Percentiles rank a stretch among this genome's conserved stretches.
Evolutionary conservation across 2,888 invertebrate species (phyloP).

Genomic region (Tupiocoris notatus): DNA sequence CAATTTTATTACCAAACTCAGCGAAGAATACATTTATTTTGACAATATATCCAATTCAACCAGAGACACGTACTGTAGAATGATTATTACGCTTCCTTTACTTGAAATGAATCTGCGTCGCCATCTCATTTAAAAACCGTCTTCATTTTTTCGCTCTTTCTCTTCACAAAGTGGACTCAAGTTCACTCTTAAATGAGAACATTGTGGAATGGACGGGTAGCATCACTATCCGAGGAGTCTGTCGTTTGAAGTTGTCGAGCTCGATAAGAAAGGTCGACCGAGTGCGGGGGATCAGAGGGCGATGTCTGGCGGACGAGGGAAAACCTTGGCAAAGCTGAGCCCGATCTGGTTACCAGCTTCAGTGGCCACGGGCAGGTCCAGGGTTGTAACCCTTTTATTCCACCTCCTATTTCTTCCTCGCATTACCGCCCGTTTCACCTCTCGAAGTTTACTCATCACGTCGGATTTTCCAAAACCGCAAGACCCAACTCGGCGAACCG

Average conservation of each 20-base stretch:
- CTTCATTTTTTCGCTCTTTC: too few species aligned
- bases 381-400: background rate
- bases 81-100: too few species aligned
- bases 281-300: background rate
- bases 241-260: background rate
- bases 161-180: too few species aligned
- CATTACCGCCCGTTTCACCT: background rate
- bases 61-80: too few species aligned
- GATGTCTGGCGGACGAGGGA: background rate
- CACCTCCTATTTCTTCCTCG: background rate
- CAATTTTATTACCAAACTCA: too few species aligned
- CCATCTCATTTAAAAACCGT: too few species aligned
- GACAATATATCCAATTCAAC: too few species aligned
- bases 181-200: too few species aligned
- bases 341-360: background rate
- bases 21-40: too few species aligned
- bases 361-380: background rate
- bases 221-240: too few species aligned
- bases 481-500: conserved; percentile 36
- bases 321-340: background rate
- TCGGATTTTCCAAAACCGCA: conserved; percentile 39
- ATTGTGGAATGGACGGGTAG: too few species aligned
- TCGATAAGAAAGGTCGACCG: background rate
- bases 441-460: conserved; percentile 41
- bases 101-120: too few species aligned